Evolutionary conservation across 2,797 vertebrate species (phyloP).

Genomic region (Discoglossus pictus): DNA sequence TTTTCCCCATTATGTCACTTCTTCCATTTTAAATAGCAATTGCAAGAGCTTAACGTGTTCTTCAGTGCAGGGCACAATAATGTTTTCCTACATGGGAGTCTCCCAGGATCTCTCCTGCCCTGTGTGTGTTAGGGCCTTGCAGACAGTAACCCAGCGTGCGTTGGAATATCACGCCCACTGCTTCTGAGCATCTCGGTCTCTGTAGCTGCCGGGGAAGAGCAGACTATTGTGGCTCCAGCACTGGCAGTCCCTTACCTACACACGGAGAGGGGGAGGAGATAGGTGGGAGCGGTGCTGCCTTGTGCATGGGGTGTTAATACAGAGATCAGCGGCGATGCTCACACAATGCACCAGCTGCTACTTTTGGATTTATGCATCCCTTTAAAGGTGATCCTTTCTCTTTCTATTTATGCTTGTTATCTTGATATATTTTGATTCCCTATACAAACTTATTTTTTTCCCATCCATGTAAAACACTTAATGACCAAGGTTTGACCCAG

Average conservation of each 20-base stretch:
- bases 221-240: conserved; percentile 50
- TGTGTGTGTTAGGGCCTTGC: conserved; percentile 41
- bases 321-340: conserved; percentile 43
- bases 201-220: conserved; percentile 46
- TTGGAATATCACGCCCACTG: conserved; percentile 44
- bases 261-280: conserved; percentile 47
- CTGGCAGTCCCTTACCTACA: conserved; percentile 50
- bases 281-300: conserved; percentile 41
- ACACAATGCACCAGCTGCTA: conserved; percentile 50
- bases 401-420: conserved; percentile 24
- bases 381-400: conserved; percentile 48
- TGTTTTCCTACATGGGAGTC: conserved; percentile 49
- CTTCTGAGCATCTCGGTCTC: conserved; percentile 48
- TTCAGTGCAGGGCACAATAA: conserved; percentile 32
- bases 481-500: too few species aligned
- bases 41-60: conserved; percentile 21
- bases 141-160: conserved; percentile 35
- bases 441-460: background rate
- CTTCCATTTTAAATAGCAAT: conserved; percentile 37
- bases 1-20: conserved; percentile 38
- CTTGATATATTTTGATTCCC: background rate
- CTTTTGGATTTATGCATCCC: conserved; percentile 48
- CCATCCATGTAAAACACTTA: too few species aligned
- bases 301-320: conserved; percentile 30
- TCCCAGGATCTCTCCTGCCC: conserved; percentile 24